Conservation (phyloP, 2,113 vertebrate genomes). For the Prunella himalayana region DNA sequence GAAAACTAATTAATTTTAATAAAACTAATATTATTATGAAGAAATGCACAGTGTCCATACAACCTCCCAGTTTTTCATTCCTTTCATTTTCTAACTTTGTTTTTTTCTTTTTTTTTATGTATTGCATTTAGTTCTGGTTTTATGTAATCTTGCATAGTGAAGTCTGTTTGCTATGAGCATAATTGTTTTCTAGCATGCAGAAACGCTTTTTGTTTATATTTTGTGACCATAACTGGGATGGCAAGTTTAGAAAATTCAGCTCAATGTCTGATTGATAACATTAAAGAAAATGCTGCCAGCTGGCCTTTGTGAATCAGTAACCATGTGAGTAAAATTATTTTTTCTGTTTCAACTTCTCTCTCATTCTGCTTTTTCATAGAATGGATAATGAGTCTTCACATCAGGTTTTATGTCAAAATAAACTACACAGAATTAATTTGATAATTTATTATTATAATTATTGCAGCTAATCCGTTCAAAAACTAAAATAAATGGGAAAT, state of each 20-base stretch:
- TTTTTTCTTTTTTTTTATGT: neutral
- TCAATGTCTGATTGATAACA: neutral
- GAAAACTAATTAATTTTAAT: neutral
- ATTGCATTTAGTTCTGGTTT: neutral
- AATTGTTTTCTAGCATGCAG: neutral
- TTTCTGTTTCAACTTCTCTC: neutral
- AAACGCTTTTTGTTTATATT: neutral
- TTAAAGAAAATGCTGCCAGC: neutral
- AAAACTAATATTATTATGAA: neutral
- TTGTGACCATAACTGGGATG: neutral
- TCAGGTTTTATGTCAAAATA: neutral
- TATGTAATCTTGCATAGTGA: neutral
- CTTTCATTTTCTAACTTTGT: neutral
- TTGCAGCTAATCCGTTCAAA: neutral
- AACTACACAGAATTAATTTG: neutral
- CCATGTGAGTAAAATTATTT: neutral
- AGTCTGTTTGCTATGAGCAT: neutral
- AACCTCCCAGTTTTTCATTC: neutral
- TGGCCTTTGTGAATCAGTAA: neutral
- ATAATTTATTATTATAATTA: neutral
- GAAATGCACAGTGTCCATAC: neutral
- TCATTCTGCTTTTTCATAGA: neutral
- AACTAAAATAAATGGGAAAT: neutral
- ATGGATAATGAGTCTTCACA: neutral
- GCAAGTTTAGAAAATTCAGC: neutral